Evolutionary conservation across 2,797 vertebrate species (phyloP), one percentile per base, ranked within the genome.

Genomic region (Microcaecilia unicolor): DNA sequence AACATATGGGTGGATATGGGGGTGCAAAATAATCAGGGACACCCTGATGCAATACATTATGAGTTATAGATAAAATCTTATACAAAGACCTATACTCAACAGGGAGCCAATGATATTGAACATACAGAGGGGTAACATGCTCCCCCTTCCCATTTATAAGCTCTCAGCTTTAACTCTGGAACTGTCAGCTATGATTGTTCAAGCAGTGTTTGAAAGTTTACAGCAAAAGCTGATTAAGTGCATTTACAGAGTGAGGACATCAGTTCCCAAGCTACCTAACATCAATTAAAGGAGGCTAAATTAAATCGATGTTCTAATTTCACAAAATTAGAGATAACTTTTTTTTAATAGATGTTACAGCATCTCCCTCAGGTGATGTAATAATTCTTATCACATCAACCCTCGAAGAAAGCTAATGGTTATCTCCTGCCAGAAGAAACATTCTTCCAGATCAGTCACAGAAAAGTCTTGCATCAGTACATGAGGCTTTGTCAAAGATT

Each of bases 291-390:
- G 34, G 44, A 63, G 64, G 59, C 61, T 68, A 65, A 62, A 70
- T 72, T 64, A 72, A 66, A 74, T 70, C 44, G 55, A 66, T 72
- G 61, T 62, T 68, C 64, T 70, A 64, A 72, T 73, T 73, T 70
- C 57, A 69, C 58, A 58, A 67, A 70, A 70, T 74, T 68, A 72
- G 74, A 62, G 61, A 53, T 58, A 72, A 72, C 59, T 66, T 74
- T 67, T 68, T 46, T 64, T 53, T 64, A 65, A 66, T 58, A 62
- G 59, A 61, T 64, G 61, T 72, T 64, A 70, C 59, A 68, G 64
- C 64, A 70, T 62, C 62, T 72, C 65, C 64, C 66, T 20, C 23
- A 51, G 68, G 68, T 65, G 48, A 49, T 57, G 63, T 72, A 61
- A 74, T 74, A 70, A 74, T 74, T 70, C 55, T 59, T 67, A 58